Conservation (phyloP, 2,888 invertebrate genomes). For the Endomychus coccineus region DNA sequence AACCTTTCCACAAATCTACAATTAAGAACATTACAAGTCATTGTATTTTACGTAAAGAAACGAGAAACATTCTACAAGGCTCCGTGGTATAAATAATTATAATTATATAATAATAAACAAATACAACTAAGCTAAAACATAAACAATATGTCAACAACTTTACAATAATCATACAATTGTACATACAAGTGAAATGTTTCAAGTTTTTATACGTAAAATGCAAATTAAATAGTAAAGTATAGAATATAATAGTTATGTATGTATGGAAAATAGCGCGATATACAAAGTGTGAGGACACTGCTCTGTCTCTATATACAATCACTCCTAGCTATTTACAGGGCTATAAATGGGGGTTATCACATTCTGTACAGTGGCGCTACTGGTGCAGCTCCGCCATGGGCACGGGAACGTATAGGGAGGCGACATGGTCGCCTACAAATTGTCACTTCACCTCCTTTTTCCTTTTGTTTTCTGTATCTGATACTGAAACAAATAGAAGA, state of each 20-base stretch:
- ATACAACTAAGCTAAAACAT: constrained; percentile 42
- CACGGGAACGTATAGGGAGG: constrained; percentile 22
- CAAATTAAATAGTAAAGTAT: constrained; percentile 31
- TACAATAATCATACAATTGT: constrained; percentile 38
- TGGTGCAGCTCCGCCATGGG: constrained; percentile 25
- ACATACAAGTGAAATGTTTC: constrained; percentile 32
- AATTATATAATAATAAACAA: constrained; percentile 37
- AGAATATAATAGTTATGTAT: constrained; percentile 31
- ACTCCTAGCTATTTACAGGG: constrained; percentile 37
- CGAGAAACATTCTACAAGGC: constrained; percentile 40
- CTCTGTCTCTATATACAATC: constrained; percentile 37
- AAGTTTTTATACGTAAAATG: constrained; percentile 43
- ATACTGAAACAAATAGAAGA: constrained; percentile 32
- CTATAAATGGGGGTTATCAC: constrained; percentile 15
- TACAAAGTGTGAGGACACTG: constrained; percentile 23
- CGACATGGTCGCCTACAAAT: constrained; percentile 24
- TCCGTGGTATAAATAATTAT: constrained; percentile 35
- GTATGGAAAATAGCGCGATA: constrained; percentile 39
- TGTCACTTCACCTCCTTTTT: constrained; percentile 47
- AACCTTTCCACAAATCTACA: constrained; percentile 50
- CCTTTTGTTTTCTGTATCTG: constrained; percentile 42
- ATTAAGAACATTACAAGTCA: constrained; percentile 46
- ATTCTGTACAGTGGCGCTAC: constrained; percentile 20
- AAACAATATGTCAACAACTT: constrained; percentile 43
- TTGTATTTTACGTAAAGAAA: constrained; percentile 42